Conservation (phyloP, 2,113 vertebrate genomes). For the Zosterops hypoxanthus region DNA sequence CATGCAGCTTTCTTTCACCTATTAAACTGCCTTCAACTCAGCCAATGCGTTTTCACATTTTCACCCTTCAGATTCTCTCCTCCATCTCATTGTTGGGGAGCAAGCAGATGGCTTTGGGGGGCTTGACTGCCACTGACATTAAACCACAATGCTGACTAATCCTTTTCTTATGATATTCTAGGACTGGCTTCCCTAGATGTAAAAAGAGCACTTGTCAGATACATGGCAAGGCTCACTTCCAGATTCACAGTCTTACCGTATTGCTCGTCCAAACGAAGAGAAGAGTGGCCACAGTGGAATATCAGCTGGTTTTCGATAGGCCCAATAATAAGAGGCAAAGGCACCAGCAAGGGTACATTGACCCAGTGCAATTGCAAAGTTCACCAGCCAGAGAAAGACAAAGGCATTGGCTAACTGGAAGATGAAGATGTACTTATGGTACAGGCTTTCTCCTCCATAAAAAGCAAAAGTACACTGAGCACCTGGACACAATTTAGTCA, state of each 20-base stretch:
- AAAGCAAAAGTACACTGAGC: constrained; percentile 91
- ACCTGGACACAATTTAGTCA: constrained; percentile 83
- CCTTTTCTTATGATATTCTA: not conserved
- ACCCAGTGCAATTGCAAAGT: constrained; percentile 91
- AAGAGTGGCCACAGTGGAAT: constrained; percentile 89
- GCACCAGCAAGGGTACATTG: constrained; percentile 94
- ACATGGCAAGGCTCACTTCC: not conserved
- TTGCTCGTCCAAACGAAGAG: constrained; percentile 88
- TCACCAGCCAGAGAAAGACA: constrained; percentile 93
- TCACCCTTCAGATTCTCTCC: not conserved
- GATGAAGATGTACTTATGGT: constrained; percentile 85
- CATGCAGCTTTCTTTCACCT: not conserved
- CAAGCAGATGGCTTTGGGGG: accelerated
- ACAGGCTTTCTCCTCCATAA: constrained; percentile 89
- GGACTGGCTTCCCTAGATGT: not conserved
- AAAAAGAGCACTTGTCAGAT: not conserved
- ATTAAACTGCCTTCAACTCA: not conserved
- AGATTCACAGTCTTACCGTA: constrained; percentile 77
- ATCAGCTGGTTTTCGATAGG: constrained; percentile 88
- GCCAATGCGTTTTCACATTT: accelerated
- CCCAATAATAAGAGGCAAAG: constrained; percentile 97
- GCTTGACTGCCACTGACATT: accelerated
- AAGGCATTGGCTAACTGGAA: constrained; percentile 91
- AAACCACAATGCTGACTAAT: not conserved
- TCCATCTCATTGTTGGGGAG: not conserved